Evolutionary conservation across 2,113 vertebrate species (phyloP).

Genomic region (Setophaga petechia): DNA sequence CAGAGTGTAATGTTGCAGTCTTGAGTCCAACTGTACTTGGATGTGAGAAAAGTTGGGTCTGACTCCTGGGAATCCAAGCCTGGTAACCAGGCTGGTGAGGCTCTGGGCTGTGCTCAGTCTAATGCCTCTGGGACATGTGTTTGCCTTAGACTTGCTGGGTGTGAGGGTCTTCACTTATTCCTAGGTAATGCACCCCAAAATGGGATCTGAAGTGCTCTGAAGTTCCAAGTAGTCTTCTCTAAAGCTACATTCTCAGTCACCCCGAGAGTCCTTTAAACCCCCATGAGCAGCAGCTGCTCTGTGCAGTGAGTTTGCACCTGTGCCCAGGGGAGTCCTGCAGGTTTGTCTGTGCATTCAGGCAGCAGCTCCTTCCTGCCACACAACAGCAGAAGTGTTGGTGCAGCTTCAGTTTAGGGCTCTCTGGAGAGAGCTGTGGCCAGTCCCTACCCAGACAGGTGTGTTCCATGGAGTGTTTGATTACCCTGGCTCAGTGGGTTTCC

Average conservation of each 20-base stretch:
- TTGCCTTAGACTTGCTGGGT: not conserved
- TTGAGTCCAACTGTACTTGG: accelerated
- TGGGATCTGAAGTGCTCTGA: not conserved
- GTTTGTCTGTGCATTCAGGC: not conserved
- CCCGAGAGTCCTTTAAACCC: not conserved
- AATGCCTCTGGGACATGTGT: not conserved
- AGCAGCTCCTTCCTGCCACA: not conserved
- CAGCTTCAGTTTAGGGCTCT: not conserved
- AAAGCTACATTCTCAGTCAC: not conserved
- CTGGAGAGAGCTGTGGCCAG: not conserved
- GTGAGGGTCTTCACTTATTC: not conserved
- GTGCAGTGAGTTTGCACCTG: accelerated
- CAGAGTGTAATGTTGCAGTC: not conserved
- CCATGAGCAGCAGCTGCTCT: not conserved
- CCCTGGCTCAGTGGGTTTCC: not conserved
- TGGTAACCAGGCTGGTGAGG: not conserved
- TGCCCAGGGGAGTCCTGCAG: not conserved
- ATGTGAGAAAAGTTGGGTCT: not conserved
- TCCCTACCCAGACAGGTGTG: not conserved
- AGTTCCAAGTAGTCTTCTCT: not conserved
- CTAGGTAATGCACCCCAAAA: no score
- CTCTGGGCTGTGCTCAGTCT: not conserved
- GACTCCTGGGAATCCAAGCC: not conserved
- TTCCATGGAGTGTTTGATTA: not conserved
- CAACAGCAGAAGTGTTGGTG: not conserved